phyloP scores from a whole-genome alignment of 2,888 invertebrate species.

The Drosophila leonis region DNA sequence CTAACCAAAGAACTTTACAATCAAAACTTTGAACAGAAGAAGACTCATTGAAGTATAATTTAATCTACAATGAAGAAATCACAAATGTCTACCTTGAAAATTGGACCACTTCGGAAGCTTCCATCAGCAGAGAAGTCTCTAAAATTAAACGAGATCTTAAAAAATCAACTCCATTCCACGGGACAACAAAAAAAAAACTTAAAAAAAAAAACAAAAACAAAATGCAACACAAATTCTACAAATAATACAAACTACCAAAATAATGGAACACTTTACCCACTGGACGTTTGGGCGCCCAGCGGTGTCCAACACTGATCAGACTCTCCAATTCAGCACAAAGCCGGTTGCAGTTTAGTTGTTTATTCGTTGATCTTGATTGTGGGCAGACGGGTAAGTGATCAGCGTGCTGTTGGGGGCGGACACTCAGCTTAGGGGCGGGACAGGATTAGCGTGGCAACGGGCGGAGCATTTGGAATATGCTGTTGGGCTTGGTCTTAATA shows the following conservation, averaged over 20 bases:
- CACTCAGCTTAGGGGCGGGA: constrained; percentile 20
- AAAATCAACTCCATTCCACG: background rate
- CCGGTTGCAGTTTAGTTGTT: constrained; percentile 65
- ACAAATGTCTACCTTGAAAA: background rate
- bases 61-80: background rate
- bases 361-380: constrained; percentile 64
- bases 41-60: background rate
- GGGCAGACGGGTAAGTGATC: constrained; percentile 66
- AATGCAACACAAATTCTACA: constrained; percentile 5
- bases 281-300: constrained; percentile 19
- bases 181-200: constrained; percentile 2
- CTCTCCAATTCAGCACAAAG: constrained; percentile 26
- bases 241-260: constrained; percentile 2
- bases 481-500: constrained; percentile 14
- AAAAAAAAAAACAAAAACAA: background rate
- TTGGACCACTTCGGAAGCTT: background rate
- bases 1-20: background rate
- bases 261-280: constrained; percentile 1
- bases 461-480: constrained; percentile 2
- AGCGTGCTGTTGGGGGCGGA: constrained; percentile 42
- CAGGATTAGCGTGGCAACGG: constrained; percentile 3
- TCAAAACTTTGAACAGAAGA: background rate
- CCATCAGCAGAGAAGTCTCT: background rate
- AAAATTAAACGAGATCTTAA: background rate
- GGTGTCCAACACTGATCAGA: constrained; percentile 19